Base-by-base conservation (phyloP, 2,888 invertebrate species). In the Drosophila merina region DNA sequence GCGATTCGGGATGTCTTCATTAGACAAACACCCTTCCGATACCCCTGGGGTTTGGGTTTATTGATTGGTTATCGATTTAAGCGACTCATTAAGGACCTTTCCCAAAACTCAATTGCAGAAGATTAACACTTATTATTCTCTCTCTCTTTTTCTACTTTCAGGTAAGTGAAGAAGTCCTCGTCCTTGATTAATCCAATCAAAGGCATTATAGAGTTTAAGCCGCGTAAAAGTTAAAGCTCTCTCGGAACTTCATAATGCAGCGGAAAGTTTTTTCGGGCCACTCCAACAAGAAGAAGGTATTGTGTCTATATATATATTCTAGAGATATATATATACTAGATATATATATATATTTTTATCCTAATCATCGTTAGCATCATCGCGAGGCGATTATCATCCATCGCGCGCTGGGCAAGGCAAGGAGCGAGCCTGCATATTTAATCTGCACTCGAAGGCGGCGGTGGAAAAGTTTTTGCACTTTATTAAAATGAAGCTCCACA, bases 341-440 rank as follows among this genome's bases (percentile, higher is more conserved):
- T 33, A 33, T 33, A 33, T 33, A 33, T 33, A 33, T 36, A 36
- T 36, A 36, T 36, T 36, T 36, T 63, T 55, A 50, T 71, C 57
- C 71, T 47, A 52, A 58, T 55, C 72, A 57, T 52, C 49, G 33
- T 47, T 67, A 74, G 54, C 63, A 67, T 59, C 44, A 68, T 70
- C 57, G 54, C 62, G 45, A 30, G 38, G 42, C 33, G 55, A 69
- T 45, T 33, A 64, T 60, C 56, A 55, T 68, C 62, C 45, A 48
- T 62, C 33, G 68, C 33, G 68, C 64, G 63, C 58, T 69, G 36
- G 36, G n/a, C 20, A 63, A 72, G 36, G n/a, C 14, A 63, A 72
- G 68, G 73, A 57, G 68, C 75, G 20, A 20, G 20, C 20, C 20
- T 74, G 75, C 83, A 86, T 87, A 86, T 88, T 87, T 88, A 83